Percentiles rank a stretch among this genome's conserved stretches.
phyloP scores from a whole-genome alignment of 2,113 vertebrate species.

The Leucopsar rothschildi region DNA sequence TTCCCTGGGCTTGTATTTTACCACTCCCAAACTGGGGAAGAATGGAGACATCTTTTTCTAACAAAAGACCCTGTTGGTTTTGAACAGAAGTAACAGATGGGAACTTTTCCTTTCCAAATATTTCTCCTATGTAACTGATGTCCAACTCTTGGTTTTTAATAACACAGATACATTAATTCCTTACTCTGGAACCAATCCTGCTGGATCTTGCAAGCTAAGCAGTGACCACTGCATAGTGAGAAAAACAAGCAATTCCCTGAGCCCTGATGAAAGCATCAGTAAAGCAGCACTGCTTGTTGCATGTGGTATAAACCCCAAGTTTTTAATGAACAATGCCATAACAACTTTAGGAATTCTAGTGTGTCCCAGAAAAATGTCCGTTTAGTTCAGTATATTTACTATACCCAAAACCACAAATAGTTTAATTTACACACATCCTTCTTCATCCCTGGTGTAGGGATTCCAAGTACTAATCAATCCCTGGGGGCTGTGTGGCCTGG shows the following conservation, averaged over 20 bases:
- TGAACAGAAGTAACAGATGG: constrained; percentile 20
- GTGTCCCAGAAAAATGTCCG: not conserved
- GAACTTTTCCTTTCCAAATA: constrained; percentile 38
- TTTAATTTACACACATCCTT: not conserved
- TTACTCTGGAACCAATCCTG: not conserved
- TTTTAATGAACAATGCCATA: not conserved
- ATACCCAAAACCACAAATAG: not conserved
- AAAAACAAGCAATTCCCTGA: not conserved
- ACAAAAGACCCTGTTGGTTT: not conserved
- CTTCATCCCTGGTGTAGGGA: not conserved
- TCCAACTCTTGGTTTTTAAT: not conserved
- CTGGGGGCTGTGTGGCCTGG: not conserved
- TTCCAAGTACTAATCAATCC: not conserved
- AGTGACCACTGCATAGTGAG: not conserved
- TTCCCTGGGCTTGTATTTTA: not conserved
- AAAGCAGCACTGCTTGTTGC: not conserved
- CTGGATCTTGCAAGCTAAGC: not conserved
- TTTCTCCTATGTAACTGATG: not conserved
- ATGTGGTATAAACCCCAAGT: accelerated
- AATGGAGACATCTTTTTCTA: not conserved
- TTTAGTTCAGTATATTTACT: not conserved
- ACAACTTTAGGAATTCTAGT: not conserved
- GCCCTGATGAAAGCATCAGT: not conserved
- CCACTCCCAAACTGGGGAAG: not conserved
- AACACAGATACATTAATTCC: not conserved